Conservation (phyloP, 2,888 invertebrate genomes). For the Alviniconcha strummeri region DNA sequence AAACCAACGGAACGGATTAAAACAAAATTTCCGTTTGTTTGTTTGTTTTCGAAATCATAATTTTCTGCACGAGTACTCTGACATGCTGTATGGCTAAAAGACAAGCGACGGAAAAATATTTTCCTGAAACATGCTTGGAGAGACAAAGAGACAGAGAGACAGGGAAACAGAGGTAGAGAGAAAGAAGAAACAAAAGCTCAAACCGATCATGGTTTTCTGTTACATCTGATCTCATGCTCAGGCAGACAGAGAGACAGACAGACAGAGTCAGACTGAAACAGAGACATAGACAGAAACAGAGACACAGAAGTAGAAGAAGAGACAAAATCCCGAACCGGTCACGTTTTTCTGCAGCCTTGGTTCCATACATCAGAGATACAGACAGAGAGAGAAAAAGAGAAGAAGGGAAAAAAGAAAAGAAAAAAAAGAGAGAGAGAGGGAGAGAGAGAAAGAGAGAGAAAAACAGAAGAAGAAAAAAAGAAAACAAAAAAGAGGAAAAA, state of each 20-base stretch:
- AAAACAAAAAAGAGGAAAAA: too few species aligned
- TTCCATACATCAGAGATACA: too few species aligned
- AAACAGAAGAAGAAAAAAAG: too few species aligned
- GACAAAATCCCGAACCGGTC: too few species aligned
- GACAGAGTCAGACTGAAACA: conserved; percentile 22
- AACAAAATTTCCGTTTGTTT: neutral
- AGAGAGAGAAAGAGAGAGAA: neutral
- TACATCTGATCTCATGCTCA: neutral
- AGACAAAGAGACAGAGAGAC: neutral
- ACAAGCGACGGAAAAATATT: neutral
- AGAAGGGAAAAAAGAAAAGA: neutral
- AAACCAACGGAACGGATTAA: too few species aligned
- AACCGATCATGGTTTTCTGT: neutral
- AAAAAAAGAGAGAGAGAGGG: neutral
- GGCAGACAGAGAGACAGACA: conserved; percentile 25
- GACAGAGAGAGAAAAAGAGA: too few species aligned
- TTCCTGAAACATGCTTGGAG: neutral
- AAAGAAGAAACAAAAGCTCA: neutral
- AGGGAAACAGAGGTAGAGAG: neutral
- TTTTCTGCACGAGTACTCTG: too few species aligned
- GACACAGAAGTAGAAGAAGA: too few species aligned
- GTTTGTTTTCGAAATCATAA: neutral
- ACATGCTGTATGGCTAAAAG: neutral
- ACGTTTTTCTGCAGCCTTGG: too few species aligned
- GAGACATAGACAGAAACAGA: conserved; percentile 4